Percentiles rank a stretch among this genome's conserved stretches.
phyloP scores from a whole-genome alignment of 2,888 invertebrate species.

The Emmelina monodactyla region DNA sequence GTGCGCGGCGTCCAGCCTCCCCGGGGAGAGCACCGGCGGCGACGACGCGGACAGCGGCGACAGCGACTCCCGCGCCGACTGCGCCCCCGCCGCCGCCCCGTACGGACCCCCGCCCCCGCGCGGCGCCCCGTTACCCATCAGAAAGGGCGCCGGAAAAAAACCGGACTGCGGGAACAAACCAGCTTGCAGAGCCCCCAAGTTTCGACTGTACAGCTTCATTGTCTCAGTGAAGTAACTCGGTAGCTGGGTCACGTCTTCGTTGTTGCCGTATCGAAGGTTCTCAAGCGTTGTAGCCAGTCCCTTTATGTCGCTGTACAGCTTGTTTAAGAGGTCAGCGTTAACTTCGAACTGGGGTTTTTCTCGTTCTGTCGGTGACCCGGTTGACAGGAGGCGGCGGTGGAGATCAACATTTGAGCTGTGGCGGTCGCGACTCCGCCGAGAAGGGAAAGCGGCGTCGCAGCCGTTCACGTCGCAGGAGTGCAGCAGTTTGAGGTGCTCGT shows the following conservation, averaged over 20 bases:
- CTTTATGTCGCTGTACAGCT: slow-evolving; percentile 80
- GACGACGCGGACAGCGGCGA: slow-evolving; percentile 58
- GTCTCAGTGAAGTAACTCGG: slow-evolving; percentile 57
- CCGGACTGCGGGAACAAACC: slow-evolving; percentile 50
- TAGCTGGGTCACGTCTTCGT: slow-evolving; percentile 46
- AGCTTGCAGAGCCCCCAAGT: slow-evolving; percentile 47
- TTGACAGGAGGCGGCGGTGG: slow-evolving; percentile 59
- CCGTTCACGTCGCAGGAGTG: slow-evolving; percentile 91
- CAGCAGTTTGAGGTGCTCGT: slow-evolving; percentile 88
- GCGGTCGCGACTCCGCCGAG: slow-evolving; percentile 72
- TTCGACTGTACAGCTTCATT: slow-evolving; percentile 59
- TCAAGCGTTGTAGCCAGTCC: slow-evolving; percentile 68
- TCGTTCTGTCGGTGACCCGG: slow-evolving; percentile 55
- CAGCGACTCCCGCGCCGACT: slow-evolving; percentile 48
- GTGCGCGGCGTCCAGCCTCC: slow-evolving; percentile 50
- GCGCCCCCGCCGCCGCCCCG: slow-evolving; percentile 46
- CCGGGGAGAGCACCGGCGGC: slow-evolving; percentile 55
- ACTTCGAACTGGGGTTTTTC: slow-evolving; percentile 68
- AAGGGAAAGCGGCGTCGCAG: slow-evolving; percentile 91
- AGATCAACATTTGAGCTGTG: slow-evolving; percentile 67
- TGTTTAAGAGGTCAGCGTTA: slow-evolving; percentile 82
- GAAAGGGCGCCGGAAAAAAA: slow-evolving; percentile 49
- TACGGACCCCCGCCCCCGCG: slow-evolving; percentile 43
- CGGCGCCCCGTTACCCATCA: slow-evolving; percentile 47
- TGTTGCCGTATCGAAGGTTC: slow-evolving; percentile 66